Conservation (phyloP, 2,113 vertebrate genomes). For the Dromas ardeola region DNA sequence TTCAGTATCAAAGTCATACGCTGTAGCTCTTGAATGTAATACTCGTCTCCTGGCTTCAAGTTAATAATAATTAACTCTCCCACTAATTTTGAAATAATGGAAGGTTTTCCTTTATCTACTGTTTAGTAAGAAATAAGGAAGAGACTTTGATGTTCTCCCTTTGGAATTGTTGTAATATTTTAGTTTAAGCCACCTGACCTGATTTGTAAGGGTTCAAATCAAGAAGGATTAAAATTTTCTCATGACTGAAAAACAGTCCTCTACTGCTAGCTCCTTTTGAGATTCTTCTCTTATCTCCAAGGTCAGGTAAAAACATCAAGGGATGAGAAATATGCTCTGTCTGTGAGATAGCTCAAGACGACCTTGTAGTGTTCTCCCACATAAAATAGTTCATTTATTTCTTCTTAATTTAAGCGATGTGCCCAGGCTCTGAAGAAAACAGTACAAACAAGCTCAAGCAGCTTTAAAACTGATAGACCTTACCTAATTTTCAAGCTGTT, state of each 20-base stretch:
- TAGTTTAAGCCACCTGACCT: not conserved
- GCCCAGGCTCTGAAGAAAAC: not conserved
- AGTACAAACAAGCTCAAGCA: not conserved
- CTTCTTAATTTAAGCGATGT: not conserved
- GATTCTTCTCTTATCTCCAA: constrained; percentile 45
- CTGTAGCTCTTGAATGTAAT: not conserved
- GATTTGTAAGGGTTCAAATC: not conserved
- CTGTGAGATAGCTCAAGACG: not conserved
- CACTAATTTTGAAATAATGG: not conserved
- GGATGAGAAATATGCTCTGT: not conserved
- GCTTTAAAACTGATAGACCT: not conserved
- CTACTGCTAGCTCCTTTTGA: not conserved
- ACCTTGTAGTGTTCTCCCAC: not conserved
- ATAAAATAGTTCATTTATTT: not conserved
- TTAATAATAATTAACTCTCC: not conserved
- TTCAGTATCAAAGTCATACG: not conserved
- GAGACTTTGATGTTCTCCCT: not conserved
- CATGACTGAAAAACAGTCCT: not conserved
- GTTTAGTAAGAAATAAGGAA: not conserved
- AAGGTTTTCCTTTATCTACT: not conserved
- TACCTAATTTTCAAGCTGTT: not conserved
- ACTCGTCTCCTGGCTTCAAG: not conserved
- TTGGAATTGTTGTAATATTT: constrained; percentile 23
- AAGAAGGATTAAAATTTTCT: constrained; percentile 11
- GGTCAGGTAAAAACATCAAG: constrained; percentile 31